These are phyloP conservation scores for Raja brachyura DNA, from an alignment of 2,113 vertebrate genomes.

Conservation along the genomic window DNA sequence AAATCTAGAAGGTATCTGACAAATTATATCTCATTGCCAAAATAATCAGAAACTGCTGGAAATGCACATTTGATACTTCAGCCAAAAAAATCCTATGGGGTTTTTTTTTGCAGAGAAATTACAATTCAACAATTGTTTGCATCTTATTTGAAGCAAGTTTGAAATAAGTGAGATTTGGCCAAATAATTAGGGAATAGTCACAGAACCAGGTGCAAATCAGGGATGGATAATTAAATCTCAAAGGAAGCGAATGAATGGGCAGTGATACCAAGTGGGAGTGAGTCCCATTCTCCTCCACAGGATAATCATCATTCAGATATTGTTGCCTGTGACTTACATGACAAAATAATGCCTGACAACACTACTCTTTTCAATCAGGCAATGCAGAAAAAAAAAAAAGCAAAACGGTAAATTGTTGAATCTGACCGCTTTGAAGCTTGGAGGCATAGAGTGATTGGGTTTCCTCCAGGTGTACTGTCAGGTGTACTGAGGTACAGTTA, in stretches of 20 bases:
- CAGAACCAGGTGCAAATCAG: background rate
- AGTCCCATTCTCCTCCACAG: background rate
- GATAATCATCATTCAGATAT: background rate
- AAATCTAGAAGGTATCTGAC: background rate
- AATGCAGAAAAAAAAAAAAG: background rate
- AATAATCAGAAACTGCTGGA: background rate
- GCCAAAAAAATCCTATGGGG: background rate
- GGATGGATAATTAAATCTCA: background rate
- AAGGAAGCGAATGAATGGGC: background rate
- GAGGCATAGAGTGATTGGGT: no score
- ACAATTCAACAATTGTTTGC: no score
- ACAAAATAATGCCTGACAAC: background rate
- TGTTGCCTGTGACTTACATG: background rate
- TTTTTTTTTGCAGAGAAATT: background rate
- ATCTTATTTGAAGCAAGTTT: background rate
- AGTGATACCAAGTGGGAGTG: background rate
- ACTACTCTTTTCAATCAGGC: background rate
- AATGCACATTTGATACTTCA: background rate
- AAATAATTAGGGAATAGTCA: background rate
- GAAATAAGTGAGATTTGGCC: background rate
- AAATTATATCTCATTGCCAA: background rate
- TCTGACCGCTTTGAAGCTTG: background rate
- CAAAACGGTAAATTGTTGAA: background rate
- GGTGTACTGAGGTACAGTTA: no score
- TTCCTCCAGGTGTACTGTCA: no score